Conservation (phyloP, 2,888 invertebrate species). For the Heteromyza rotundicornis region DNA sequence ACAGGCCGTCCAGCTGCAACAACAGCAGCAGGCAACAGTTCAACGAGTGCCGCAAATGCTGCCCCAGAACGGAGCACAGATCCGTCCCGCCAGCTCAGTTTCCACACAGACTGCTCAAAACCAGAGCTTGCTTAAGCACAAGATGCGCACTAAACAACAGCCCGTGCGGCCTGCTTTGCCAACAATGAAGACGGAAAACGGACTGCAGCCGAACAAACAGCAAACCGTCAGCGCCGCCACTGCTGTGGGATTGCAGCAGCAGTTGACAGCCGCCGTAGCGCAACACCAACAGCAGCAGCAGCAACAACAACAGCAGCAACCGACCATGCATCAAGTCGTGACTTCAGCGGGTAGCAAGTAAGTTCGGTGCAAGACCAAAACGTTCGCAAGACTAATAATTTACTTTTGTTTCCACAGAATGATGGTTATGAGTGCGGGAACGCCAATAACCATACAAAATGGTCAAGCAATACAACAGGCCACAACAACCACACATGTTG, state of each 20-base stretch:
- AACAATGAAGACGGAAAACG: slow-evolving; percentile 68
- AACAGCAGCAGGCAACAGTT: slow-evolving; percentile 41
- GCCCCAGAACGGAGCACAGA: slow-evolving; percentile 67
- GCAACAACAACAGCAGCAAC: slow-evolving; percentile 56
- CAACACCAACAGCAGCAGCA: slow-evolving; percentile 58
- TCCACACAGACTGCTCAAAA: slow-evolving; percentile 78
- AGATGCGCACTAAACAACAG: slow-evolving; percentile 74
- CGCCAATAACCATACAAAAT: slow-evolving; percentile 59
- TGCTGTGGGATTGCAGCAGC: slow-evolving; percentile 59
- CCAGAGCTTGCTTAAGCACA: slow-evolving; percentile 62
- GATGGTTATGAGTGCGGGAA: slow-evolving; percentile 62
- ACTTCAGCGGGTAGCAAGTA: slow-evolving; percentile 65
- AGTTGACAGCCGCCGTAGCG: slow-evolving; percentile 58
- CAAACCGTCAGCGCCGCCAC: slow-evolving; percentile 32
- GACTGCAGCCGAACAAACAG: slow-evolving; percentile 62
- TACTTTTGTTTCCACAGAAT: slow-evolving; percentile 47
- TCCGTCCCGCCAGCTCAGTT: slow-evolving; percentile 81
- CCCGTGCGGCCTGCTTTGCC: slow-evolving; percentile 74
- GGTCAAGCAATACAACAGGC: slow-evolving; percentile 56
- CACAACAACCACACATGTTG: slow-evolving; percentile 47
- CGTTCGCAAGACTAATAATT: neutral
- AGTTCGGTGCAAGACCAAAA: slow-evolving; percentile 35
- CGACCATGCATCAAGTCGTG: slow-evolving; percentile 64
- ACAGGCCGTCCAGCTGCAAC: slow-evolving; percentile 36
- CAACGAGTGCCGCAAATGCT: slow-evolving; percentile 65